A percentile compares a stretch with the other conserved stretches of the same genome.
These are phyloP conservation scores for Liposcelis brunnea DNA, from an alignment of 2,888 invertebrate species.

Conservation along the genomic window DNA sequence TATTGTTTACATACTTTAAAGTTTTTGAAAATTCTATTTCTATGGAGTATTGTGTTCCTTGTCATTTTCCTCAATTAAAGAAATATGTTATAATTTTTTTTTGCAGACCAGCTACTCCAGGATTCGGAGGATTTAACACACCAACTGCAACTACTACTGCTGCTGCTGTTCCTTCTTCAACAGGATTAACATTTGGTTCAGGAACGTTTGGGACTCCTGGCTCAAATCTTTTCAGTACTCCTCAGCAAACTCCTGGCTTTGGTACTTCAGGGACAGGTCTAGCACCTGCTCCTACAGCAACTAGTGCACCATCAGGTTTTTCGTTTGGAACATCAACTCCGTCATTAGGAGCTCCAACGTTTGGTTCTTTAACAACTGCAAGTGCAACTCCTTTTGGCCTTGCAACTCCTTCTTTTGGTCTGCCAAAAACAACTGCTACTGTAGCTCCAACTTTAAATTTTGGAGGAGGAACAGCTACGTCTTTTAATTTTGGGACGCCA, in stretches of 20 bases:
- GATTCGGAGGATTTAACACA: slow-evolving; percentile 1
- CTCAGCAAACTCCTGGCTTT: too few species aligned
- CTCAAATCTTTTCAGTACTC: neutral
- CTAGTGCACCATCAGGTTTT: too few species aligned
- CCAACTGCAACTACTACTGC: neutral
- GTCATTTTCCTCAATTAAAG: too few species aligned
- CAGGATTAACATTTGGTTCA: neutral
- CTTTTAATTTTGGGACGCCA: slow-evolving; percentile 18
- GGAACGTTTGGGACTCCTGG: neutral
- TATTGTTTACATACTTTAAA: too few species aligned
- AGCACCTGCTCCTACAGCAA: too few species aligned
- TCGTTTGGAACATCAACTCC: too few species aligned
- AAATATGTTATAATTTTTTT: neutral
- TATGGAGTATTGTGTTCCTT: too few species aligned
- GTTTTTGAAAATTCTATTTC: too few species aligned
- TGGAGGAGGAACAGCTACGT: slow-evolving; percentile 15
- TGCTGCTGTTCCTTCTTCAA: neutral
- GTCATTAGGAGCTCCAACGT: too few species aligned
- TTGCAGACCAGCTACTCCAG: neutral
- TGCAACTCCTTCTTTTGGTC: slow-evolving; percentile 1
- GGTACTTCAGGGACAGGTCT: too few species aligned
- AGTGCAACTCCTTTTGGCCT: neutral
- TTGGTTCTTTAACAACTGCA: too few species aligned
- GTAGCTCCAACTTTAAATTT: neutral
- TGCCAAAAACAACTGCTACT: neutral